phyloP scores from a whole-genome alignment of 2,797 vertebrate genomes.

The Rachycentron canadum region DNA sequence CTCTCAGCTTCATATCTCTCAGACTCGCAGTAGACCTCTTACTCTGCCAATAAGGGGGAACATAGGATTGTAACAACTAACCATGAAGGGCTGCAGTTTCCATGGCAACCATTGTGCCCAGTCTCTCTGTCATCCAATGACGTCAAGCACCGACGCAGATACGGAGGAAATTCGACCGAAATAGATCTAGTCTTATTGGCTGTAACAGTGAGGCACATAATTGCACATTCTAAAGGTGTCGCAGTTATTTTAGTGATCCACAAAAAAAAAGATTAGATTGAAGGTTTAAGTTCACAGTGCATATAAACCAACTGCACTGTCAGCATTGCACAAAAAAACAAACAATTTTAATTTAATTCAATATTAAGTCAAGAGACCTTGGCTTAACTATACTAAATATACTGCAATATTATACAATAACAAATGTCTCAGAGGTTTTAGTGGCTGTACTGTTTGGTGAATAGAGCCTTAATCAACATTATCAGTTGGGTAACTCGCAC shows the following conservation, averaged over 20 bases:
- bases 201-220: constrained; percentile 44
- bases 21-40: constrained; percentile 14
- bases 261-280: neutral
- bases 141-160: constrained; percentile 83
- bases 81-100: constrained; percentile 82
- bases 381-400: neutral
- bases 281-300: neutral
- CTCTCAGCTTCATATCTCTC: constrained; percentile 35
- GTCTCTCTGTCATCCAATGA: constrained; percentile 80
- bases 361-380: neutral
- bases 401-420: neutral
- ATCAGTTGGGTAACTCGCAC: too few relatives aligned
- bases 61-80: constrained; percentile 53
- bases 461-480: too few relatives aligned
- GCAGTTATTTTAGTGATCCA: constrained; percentile 2
- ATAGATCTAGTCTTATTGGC: constrained; percentile 76
- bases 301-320: neutral
- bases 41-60: constrained; percentile 49
- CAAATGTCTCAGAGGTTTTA: neutral
- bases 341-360: neutral
- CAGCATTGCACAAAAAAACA: neutral
- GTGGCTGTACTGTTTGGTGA: too few relatives aligned
- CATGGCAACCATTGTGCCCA: constrained; percentile 80
- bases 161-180: constrained; percentile 76
- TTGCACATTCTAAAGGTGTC: constrained; percentile 7